Evolutionary conservation across 2,888 invertebrate genomes (phyloP).

Genomic region (Lampropteryx suffumata): DNA sequence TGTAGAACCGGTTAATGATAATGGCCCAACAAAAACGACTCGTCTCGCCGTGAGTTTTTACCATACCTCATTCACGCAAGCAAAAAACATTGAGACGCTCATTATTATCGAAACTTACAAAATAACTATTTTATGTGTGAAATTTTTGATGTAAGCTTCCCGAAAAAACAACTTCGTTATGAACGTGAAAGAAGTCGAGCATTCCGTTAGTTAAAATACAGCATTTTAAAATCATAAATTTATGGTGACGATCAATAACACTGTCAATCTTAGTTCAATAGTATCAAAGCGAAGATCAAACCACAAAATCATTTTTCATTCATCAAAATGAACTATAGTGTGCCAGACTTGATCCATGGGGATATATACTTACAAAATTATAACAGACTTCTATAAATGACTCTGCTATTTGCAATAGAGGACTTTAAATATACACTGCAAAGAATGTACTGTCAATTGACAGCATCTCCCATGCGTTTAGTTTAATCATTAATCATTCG

Average conservation of each 20-base stretch:
- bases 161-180: too few species aligned
- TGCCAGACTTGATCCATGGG: conserved; percentile 47
- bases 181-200: too few species aligned
- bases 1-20: conserved; percentile 68
- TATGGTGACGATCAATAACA: not conserved
- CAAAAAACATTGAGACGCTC: too few species aligned
- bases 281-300: conserved; percentile 24
- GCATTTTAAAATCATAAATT: too few species aligned
- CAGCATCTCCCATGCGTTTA: conserved; percentile 66
- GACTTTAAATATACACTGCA: conserved; percentile 60
- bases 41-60: conserved; percentile 23
- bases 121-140: too few species aligned
- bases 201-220: too few species aligned
- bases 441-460: conserved; percentile 66
- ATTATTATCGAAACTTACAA: too few species aligned
- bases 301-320: conserved; percentile 53
- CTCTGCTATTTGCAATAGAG: conserved; percentile 57
- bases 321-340: conserved; percentile 37
- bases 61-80: conserved; percentile 14
- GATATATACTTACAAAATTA: conserved; percentile 60
- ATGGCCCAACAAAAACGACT: conserved; percentile 46
- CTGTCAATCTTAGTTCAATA: not conserved
- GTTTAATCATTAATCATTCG: conserved; percentile 74
- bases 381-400: conserved; percentile 46
- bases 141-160: too few species aligned